Base-by-base conservation (phyloP, 2,113 vertebrate species). In the Oryzias javanicus region DNA sequence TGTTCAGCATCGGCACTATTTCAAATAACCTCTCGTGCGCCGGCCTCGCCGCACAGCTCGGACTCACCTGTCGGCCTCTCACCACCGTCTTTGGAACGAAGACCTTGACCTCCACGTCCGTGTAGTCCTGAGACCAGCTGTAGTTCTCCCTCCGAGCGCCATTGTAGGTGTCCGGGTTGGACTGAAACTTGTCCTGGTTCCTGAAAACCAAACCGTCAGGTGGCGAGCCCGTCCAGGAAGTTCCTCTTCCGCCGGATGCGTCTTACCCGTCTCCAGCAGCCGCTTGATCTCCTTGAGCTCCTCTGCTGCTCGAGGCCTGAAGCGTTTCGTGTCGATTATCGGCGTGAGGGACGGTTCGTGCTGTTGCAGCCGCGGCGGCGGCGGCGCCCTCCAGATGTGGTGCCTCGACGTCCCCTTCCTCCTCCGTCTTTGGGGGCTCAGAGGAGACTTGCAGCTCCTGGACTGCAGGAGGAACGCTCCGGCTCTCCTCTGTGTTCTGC, bases 121-220 rank as follows among this genome's bases (percentile, higher is more conserved):
- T 93, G 89, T 95, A 98, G 86, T 98, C 97, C 78, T 98, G 97
- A 35, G 87, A 89, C 87, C 87, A 89, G 76, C 74, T 81, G 74
- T 89, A 89, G 62, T 71, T 86, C 13, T 89, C 85, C 42, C 81
- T 76, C 57, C 84, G 90, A 0, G 97, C 96, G 5, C 97, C 97
- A 0, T 98, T 99, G 84, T 98, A 99, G 74, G 96, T 98, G 84
- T 99, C 97, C 0, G 95, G 89, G 60, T 95, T 89, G 6, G 84
- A 86, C 91, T 97, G 95, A 76, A 89, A 93, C 59, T 76, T 83
- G 27, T 90, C 87, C 83, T 93, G 93, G 51, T 1, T 6, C 29
- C 86, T 97, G 79, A 72, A 42, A 72, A 27, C 42, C 8, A 50
- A 7, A 46, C 16, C 5, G 5, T 2, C 35, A 35, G 35, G 8